phyloP scores from a whole-genome alignment of 1,140 invertebrate species.

The Caerostris darwini region DNA sequence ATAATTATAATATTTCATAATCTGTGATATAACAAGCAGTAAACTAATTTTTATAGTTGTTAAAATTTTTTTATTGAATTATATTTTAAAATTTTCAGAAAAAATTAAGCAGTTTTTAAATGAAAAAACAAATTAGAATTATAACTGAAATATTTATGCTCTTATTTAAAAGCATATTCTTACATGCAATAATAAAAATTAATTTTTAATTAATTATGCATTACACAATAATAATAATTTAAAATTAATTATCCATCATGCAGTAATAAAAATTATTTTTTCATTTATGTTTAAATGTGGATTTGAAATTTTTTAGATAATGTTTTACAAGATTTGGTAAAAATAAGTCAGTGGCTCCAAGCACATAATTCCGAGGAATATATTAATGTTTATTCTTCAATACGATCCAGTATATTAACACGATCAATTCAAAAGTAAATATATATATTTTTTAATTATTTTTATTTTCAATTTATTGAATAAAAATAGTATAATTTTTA shows the following conservation, averaged over 20 bases:
- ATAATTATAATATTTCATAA: too few relatives aligned
- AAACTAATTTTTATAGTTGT: too few relatives aligned
- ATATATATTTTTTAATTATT: neutral
- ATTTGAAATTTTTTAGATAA: slow-evolving; percentile 82
- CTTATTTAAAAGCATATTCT: neutral
- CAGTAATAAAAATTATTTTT: neutral
- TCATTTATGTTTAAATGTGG: neutral
- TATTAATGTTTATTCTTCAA: slow-evolving; percentile 89
- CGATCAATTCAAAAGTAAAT: slow-evolving; percentile 87
- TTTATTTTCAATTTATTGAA: neutral
- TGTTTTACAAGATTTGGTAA: slow-evolving; percentile 87
- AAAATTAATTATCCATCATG: neutral
- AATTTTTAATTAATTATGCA: neutral
- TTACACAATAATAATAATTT: neutral
- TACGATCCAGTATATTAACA: slow-evolving; percentile 89
- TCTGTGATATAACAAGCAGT: too few relatives aligned
- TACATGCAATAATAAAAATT: neutral
- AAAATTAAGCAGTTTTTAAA: too few relatives aligned
- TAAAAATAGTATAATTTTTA: too few relatives aligned
- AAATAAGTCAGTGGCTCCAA: slow-evolving; percentile 92
- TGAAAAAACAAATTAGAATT: too few relatives aligned
- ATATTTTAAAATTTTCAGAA: too few relatives aligned
- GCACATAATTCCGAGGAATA: slow-evolving; percentile 90
- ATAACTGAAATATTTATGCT: neutral
- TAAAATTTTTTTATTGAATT: too few relatives aligned